Conservation (phyloP, 2,888 invertebrate genomes). For the Folsomia candida region DNA sequence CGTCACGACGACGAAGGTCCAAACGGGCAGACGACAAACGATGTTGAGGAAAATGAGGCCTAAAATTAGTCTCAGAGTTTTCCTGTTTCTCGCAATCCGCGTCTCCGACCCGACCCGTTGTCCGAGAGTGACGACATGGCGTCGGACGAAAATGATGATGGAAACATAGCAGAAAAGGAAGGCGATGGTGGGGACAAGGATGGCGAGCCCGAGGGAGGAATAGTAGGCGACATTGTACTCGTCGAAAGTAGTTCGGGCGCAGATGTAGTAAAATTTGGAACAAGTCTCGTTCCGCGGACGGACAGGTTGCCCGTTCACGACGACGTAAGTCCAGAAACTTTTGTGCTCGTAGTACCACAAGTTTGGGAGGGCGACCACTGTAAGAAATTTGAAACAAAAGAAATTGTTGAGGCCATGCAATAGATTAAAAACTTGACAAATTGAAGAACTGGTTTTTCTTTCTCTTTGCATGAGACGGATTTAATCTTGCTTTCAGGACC, state of each 20-base stretch:
- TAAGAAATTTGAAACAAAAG: background rate
- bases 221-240: slow-evolving; percentile 28
- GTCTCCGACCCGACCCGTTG: background rate
- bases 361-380: slow-evolving; percentile 29
- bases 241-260: slow-evolving; percentile 28
- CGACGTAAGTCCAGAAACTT: slow-evolving; percentile 27
- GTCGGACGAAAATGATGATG: slow-evolving; percentile 39
- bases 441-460: too few relatives aligned
- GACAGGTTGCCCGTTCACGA: background rate
- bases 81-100: slow-evolving; percentile 38
- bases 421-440: too few relatives aligned
- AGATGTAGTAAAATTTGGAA: slow-evolving; percentile 29
- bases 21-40: slow-evolving; percentile 59
- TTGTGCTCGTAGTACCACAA: slow-evolving; percentile 26
- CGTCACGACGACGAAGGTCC: slow-evolving; percentile 58
- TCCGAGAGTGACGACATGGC: slow-evolving; percentile 20
- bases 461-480: too few relatives aligned
- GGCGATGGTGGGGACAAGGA: slow-evolving; percentile 21
- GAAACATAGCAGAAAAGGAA: slow-evolving; percentile 44
- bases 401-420: background rate
- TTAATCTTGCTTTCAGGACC: too few relatives aligned
- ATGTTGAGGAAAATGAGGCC: slow-evolving; percentile 60
- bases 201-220: slow-evolving; percentile 28
- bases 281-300: slow-evolving; percentile 20
- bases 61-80: slow-evolving; percentile 62